Evolutionary conservation across 2,113 vertebrate genomes (phyloP), one percentile per base, ranked within the genome.

Genomic region (Cebus imitator): DNA sequence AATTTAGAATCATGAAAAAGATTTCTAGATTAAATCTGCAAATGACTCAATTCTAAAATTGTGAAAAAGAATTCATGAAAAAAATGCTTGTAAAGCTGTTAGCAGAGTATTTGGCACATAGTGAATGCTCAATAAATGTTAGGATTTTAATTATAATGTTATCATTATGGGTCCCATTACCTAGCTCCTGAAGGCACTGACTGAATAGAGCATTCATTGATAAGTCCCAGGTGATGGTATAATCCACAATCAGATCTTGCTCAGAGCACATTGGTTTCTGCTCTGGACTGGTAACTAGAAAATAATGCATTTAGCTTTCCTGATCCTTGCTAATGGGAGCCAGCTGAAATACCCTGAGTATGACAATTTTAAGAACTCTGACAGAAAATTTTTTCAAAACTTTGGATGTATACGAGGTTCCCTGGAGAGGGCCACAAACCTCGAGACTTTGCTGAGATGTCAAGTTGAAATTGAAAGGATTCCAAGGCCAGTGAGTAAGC

Each of bases 381-480:
- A 88, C 83, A 82, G 78, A 83, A 89, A 93, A 83, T 81, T 30
- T 70, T 95, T 93, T 57, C 27, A 57, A 90, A 91, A 73, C 76
- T 86, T 78, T 68, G 57, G 87, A 72, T 12, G 13, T 25, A 8
- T 8, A 16, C 2, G 50, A 35, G 1, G 37, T 79, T 96, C 25
- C 68, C 17, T 40, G 82, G 37, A 64, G 43, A 91, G 35, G 35
- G 20, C 45, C 35, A 43, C 0, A 35, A 73, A 25, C 40, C 6
- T 61, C 21, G 48, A 48, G 66, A 88, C 72, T 96, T 70, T 73
- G 78, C 87, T 92, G 88, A 92, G 16, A 84, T 7, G 25, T 78
- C 79, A 55, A 11, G 13, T 87, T 70, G 37, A 81, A 81, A 64
- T 6, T 23, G 12, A 81, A 89, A 84, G 57, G n/a, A 73, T n/a